These are phyloP conservation scores for Leucozona laternaria DNA, from an alignment of 2,888 invertebrate genomes.

Conservation along the genomic window DNA sequence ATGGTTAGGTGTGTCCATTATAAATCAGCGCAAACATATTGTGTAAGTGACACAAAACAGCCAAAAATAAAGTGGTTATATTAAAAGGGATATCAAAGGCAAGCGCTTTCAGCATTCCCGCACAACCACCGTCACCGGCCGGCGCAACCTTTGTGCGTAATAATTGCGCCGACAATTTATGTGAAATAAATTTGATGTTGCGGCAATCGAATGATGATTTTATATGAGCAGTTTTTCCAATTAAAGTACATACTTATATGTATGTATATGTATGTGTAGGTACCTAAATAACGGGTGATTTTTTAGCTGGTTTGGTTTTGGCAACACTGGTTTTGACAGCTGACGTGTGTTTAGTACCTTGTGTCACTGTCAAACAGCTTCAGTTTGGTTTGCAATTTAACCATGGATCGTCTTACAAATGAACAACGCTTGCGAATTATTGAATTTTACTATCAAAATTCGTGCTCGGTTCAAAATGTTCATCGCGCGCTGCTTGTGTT, in stretches of 20 bases:
- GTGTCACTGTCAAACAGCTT: too few relatives aligned
- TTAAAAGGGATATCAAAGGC: conserved; percentile 47
- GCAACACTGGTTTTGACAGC: too few relatives aligned
- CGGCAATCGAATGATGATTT: conserved; percentile 51
- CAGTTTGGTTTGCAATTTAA: too few relatives aligned
- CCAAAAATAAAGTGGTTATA: conserved; percentile 65
- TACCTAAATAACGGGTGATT: too few relatives aligned
- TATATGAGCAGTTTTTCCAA: conserved; percentile 43
- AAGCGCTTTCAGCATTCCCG: conserved; percentile 15
- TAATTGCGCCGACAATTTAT: conserved; percentile 49
- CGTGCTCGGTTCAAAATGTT: too few relatives aligned
- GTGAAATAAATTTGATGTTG: conserved; percentile 56
- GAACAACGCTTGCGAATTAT: too few relatives aligned
- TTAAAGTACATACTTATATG: conserved; percentile 3
- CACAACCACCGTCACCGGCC: too few relatives aligned
- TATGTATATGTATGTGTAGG: not conserved
- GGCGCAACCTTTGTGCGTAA: conserved; percentile 6
- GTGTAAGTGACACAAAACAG: conserved; percentile 61
- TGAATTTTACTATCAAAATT: too few relatives aligned
- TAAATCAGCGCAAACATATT: conserved; percentile 45
- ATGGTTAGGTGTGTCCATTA: conserved; percentile 43
- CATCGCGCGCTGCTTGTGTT: too few relatives aligned
- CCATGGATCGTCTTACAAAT: too few relatives aligned
- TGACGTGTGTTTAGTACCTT: too few relatives aligned
- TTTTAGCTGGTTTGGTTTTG: too few relatives aligned